A percentile compares a stretch with the other conserved stretches of the same genome.
Conservation (phyloP, 2,888 invertebrate genomes). For the Punctoribates punctum region DNA sequence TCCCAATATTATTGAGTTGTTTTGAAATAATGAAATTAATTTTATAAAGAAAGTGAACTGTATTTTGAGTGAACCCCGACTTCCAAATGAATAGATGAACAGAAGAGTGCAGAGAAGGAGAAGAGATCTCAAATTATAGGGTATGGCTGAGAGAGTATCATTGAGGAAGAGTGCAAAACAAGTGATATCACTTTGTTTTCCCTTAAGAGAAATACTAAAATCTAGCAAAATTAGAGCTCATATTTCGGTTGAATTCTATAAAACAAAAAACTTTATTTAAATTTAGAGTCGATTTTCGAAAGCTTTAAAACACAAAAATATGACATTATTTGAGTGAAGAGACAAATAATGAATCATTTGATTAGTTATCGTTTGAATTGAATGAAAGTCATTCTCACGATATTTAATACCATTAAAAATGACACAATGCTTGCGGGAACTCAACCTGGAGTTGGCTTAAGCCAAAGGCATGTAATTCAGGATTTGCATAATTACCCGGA, state of each 20-base stretch:
- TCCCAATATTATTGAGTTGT: background rate
- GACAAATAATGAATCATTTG: background rate
- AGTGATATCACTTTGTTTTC: constrained; percentile 31
- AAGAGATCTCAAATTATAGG: constrained; percentile 28
- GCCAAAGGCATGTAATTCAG: background rate
- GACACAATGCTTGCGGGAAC: constrained; percentile 24
- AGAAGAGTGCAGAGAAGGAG: constrained; percentile 10
- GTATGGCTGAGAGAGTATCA: background rate
- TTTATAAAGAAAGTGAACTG: background rate
- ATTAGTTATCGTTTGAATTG: background rate
- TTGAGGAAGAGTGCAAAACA: constrained; percentile 30
- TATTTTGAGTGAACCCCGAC: background rate
- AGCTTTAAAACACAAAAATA: too few relatives aligned
- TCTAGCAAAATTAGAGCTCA: background rate
- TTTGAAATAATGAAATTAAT: background rate
- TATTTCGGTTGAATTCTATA: background rate
- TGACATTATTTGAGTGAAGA: background rate
- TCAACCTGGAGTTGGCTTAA: background rate
- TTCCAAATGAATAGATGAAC: background rate
- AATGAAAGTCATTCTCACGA: background rate
- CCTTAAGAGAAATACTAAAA: background rate
- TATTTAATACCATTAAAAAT: constrained; percentile 25
- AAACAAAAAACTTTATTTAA: background rate
- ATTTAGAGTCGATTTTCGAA: too few relatives aligned
- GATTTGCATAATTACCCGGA: constrained; percentile 20